Evolutionary conservation across 1,140 invertebrate genomes (phyloP).

Genomic region (Drosophila tristis): DNA sequence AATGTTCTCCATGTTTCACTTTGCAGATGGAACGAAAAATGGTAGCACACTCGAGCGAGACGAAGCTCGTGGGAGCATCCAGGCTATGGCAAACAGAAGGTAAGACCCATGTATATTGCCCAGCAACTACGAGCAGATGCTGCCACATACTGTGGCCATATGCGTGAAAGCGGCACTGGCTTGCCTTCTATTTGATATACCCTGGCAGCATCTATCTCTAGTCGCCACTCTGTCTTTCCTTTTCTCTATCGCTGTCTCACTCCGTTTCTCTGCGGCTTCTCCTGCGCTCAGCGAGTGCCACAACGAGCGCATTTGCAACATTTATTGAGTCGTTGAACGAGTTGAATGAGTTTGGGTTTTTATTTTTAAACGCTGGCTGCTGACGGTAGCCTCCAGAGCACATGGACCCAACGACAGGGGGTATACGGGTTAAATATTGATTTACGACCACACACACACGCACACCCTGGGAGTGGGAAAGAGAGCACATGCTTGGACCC

Average conservation of each 20-base stretch:
- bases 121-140: too few species aligned
- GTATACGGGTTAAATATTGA: slow-evolving; percentile 75
- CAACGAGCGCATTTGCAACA: slow-evolving; percentile 76
- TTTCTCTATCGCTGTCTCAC: slow-evolving; percentile 1
- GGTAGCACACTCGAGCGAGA: slow-evolving; percentile 57
- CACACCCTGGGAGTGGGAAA: slow-evolving; percentile 2
- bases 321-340: slow-evolving; percentile 81
- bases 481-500: slow-evolving; percentile 12
- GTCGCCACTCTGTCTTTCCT: background rate
- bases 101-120: too few species aligned
- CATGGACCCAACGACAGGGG: slow-evolving; percentile 62
- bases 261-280: background rate
- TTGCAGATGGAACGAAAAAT: slow-evolving; percentile 57
- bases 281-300: slow-evolving; percentile 48
- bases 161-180: slow-evolving; percentile 6
- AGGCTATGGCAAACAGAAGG: too few species aligned
- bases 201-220: too few species aligned
- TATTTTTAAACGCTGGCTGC: slow-evolving; percentile 70
- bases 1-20: slow-evolving; percentile 60
- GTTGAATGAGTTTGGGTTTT: slow-evolving; percentile 80
- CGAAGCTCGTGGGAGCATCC: slow-evolving; percentile 22
- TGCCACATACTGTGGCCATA: background rate
- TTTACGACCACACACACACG: slow-evolving; percentile 64
- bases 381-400: slow-evolving; percentile 34
- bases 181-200: too few species aligned